phyloP scores from a whole-genome alignment of 30 jellyfish, hydroid and myxozoan genomes.

The Pseudorhiza aurosa region DNA sequence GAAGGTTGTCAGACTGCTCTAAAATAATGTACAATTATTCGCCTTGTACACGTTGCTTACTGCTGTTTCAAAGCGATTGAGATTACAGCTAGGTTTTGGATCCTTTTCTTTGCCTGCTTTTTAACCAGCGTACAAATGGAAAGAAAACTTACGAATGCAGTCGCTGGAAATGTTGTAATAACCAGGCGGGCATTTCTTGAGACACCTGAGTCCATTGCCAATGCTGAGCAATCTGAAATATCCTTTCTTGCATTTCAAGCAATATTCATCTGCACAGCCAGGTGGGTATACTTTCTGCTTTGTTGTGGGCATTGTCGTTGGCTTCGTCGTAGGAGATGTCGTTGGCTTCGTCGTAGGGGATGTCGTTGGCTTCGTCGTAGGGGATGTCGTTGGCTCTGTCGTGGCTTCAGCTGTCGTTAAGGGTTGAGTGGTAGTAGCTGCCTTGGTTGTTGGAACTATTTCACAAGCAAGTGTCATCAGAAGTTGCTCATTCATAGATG shows the following conservation, averaged over 20 bases:
- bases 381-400: not conserved
- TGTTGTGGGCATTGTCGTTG: not conserved
- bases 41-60: too few relatives aligned
- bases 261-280: slow-evolving; percentile 43
- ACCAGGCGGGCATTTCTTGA: slow-evolving; percentile 40
- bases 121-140: not conserved
- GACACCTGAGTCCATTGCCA: slow-evolving; percentile 27
- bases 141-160: not conserved
- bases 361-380: not conserved
- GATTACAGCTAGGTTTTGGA: too few relatives aligned
- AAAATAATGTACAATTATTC: too few relatives aligned
- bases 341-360: not conserved
- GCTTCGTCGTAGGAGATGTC: not conserved
- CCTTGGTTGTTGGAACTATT: too few relatives aligned
- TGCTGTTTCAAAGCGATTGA: too few relatives aligned
- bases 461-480: too few relatives aligned
- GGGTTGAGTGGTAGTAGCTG: too few relatives aligned
- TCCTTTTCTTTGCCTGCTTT: not conserved
- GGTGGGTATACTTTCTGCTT: not conserved
- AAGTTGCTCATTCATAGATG: too few relatives aligned
- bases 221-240: not conserved
- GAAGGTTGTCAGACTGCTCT: too few relatives aligned
- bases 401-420: not conserved
- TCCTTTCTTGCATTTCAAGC: slow-evolving; percentile 29
- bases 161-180: slow-evolving; percentile 1